Percentiles rank a stretch among this genome's conserved stretches.
Conservation (phyloP, 2,797 vertebrate species). For the Bradypodion pumilum region DNA sequence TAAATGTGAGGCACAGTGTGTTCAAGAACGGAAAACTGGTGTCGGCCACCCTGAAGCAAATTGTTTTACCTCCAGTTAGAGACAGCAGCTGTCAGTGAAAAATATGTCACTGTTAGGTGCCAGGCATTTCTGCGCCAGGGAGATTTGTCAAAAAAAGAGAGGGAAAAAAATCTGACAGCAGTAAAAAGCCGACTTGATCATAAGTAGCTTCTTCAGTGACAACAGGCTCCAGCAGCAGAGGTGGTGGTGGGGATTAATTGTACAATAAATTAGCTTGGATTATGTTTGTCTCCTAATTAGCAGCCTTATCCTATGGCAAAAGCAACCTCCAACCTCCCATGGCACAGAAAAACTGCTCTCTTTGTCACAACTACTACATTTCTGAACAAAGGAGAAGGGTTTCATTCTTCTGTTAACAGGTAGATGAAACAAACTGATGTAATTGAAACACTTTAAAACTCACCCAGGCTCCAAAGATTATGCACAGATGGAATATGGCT, state of each 20-base stretch:
- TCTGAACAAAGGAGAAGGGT: conserved; percentile 10
- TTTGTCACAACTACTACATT: conserved; percentile 1
- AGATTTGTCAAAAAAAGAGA: background rate
- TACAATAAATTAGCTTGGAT: conserved; percentile 49
- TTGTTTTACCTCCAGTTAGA: conserved; percentile 35
- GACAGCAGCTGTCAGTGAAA: conserved; percentile 49
- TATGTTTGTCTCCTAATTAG: conserved; percentile 60
- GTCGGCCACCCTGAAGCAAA: conserved; percentile 50
- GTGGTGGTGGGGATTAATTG: conserved; percentile 38
- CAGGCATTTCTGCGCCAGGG: conserved; percentile 29
- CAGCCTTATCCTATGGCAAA: conserved; percentile 38
- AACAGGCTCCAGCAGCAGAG: conserved; percentile 53
- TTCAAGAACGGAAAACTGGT: conserved; percentile 35
- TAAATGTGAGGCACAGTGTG: conserved; percentile 31
- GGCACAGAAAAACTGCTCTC: conserved; percentile 32
- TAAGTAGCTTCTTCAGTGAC: conserved; percentile 58
- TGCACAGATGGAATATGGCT: background rate
- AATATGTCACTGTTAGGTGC: conserved; percentile 47
- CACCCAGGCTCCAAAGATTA: background rate
- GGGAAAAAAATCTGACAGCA: conserved; percentile 13
- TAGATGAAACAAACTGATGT: background rate
- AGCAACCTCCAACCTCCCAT: conserved; percentile 27
- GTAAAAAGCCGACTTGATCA: conserved; percentile 47
- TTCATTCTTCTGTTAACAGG: conserved; percentile 21
- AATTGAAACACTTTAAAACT: conserved; percentile 22